These are phyloP conservation scores for Herpetotheres cachinnans DNA, from an alignment of 2,113 vertebrate species.

Conservation along the genomic window DNA sequence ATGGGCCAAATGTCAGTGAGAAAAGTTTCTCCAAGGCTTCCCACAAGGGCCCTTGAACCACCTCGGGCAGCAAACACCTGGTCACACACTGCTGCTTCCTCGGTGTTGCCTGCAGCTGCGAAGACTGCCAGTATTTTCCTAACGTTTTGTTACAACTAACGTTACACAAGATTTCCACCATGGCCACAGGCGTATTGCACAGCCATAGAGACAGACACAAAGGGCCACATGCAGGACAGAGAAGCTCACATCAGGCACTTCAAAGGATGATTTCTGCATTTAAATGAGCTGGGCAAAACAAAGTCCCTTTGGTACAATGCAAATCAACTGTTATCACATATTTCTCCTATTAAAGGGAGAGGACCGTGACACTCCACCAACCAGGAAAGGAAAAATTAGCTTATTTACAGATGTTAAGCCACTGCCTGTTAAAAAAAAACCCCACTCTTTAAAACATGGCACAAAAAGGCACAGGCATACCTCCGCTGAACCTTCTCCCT, in stretches of 20 bases:
- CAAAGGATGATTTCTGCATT: neutral
- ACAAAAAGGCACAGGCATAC: neutral
- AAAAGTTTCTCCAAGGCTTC: neutral
- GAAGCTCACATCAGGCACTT: neutral
- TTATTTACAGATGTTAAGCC: neutral
- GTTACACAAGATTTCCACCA: neutral
- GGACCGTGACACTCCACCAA: neutral
- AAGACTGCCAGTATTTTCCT: accelerated
- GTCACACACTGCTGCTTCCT: neutral
- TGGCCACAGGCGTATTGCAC: accelerated
- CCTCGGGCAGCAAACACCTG: no score
- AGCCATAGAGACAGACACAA: neutral
- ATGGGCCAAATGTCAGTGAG: neutral
- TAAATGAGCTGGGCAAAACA: neutral
- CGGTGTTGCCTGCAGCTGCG: accelerated
- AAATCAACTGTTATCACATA: neutral
- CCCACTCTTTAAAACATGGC: neutral
- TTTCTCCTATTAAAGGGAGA: neutral
- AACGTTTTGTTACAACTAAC: neutral
- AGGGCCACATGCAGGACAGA: accelerated
- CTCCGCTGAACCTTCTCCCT: neutral
- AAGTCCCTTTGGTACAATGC: neutral
- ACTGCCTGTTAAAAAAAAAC: neutral
- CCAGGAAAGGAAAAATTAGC: neutral
- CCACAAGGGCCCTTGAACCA: neutral